phyloP scores from a whole-genome alignment of 2,113 vertebrate genomes.

The Gila orcuttii region DNA sequence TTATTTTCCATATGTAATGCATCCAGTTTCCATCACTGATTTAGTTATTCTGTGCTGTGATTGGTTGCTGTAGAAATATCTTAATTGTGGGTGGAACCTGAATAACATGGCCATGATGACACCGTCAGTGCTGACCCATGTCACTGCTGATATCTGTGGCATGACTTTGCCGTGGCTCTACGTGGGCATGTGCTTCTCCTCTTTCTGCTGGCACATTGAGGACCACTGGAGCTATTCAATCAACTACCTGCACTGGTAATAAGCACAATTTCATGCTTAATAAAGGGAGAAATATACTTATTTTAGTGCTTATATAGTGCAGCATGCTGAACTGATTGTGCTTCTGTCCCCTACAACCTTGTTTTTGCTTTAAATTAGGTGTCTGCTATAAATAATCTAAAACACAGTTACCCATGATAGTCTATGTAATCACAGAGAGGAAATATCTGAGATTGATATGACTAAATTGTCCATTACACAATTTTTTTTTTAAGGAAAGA shows the following conservation, averaged over 20 bases:
- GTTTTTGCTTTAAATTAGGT: not conserved
- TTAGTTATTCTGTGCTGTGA: not conserved
- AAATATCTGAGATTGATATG: not conserved
- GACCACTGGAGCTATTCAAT: conserved; percentile 99
- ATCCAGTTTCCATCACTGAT: not conserved
- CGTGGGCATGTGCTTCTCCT: conserved; percentile 99
- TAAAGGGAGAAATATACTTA: not conserved
- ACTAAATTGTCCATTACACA: not conserved
- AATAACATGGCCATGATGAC: conserved; percentile 99
- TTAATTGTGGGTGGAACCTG: conserved; percentile 96
- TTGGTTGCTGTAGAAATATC: conserved; percentile 83
- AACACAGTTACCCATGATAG: not conserved
- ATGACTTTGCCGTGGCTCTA: conserved; percentile 99
- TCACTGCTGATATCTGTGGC: conserved; percentile 97
- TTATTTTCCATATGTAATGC: not conserved
- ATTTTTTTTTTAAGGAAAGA: too few species aligned
- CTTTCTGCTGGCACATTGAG: conserved; percentile 99
- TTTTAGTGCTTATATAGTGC: not conserved
- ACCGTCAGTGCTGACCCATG: conserved; percentile 93
- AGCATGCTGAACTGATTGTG: not conserved
- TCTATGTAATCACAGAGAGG: not conserved
- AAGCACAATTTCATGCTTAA: not conserved
- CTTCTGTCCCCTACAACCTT: not conserved
- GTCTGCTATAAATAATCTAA: not conserved
- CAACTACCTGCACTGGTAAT: conserved; percentile 98